Evolutionary conservation across 2,797 vertebrate species (phyloP).

Genomic region (Aldrovandia affinis): DNA sequence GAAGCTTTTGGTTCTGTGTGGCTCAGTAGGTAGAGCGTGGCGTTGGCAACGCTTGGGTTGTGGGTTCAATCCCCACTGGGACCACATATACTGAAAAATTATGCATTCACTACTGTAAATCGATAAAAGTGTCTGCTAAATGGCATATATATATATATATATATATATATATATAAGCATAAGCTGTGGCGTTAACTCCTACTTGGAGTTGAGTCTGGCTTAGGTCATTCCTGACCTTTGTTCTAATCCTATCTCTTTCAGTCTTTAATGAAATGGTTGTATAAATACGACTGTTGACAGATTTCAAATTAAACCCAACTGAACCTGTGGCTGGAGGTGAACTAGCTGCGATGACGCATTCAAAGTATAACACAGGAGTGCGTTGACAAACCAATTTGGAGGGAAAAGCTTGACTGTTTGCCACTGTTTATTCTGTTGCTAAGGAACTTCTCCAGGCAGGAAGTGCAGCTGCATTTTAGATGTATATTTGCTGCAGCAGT

Average conservation of each 20-base stretch:
- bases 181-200: not conserved
- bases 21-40: too few relatives aligned
- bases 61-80: too few relatives aligned
- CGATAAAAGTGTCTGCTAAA: too few relatives aligned
- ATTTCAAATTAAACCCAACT: not conserved
- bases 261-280: not conserved
- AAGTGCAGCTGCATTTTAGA: conserved; percentile 24
- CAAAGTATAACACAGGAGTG: not conserved
- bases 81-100: too few relatives aligned
- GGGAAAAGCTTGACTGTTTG: conserved; percentile 13
- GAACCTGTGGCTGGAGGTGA: conserved; percentile 20
- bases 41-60: too few relatives aligned
- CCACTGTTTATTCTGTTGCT: conserved; percentile 36
- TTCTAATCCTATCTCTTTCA: conserved; percentile 21
- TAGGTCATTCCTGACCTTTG: not conserved
- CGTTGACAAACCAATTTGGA: not conserved
- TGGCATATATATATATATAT: too few relatives aligned
- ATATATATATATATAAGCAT: too few relatives aligned
- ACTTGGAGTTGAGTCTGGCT: conserved; percentile 10
- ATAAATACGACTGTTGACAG: not conserved
- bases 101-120: too few relatives aligned
- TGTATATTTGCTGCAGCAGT: not conserved
- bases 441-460: conserved; percentile 33
- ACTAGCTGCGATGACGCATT: not conserved
- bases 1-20: too few relatives aligned